These are phyloP conservation scores for Trididemnum nubilum DNA, from an alignment of 23 tunicate genomes.

Conservation along the genomic window DNA sequence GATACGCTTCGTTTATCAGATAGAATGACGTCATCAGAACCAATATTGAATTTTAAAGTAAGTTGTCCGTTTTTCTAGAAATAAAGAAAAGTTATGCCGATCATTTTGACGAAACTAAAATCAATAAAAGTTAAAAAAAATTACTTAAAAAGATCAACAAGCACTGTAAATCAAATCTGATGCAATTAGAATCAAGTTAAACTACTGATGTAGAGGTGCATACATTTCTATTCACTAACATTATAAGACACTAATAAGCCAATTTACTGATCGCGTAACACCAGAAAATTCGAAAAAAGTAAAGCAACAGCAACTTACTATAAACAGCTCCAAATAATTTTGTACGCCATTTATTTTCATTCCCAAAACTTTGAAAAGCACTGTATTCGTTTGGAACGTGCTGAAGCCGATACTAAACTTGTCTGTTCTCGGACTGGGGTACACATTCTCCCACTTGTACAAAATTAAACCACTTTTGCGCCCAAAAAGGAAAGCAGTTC, in stretches of 20 bases:
- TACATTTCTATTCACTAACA: too few species aligned
- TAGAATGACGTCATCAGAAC: conserved; percentile 31
- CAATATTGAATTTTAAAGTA: conserved; percentile 61
- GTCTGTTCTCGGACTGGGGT: conserved; percentile 72
- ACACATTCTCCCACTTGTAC: conserved; percentile 55
- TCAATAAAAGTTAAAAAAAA: too few species aligned
- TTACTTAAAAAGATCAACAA: too few species aligned
- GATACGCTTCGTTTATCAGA: conserved; percentile 39
- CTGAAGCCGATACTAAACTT: conserved; percentile 51
- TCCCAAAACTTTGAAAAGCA: conserved; percentile 48
- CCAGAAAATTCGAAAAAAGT: too few species aligned
- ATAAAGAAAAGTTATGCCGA: too few species aligned
- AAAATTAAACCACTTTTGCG: conserved; percentile 49
- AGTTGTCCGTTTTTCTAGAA: conserved; percentile 67
- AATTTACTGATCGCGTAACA: too few species aligned
- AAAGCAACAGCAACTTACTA: too few species aligned
- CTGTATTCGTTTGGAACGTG: conserved; percentile 51
- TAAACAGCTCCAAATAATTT: conserved; percentile 54
- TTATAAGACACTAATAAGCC: too few species aligned
- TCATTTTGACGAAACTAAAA: too few species aligned
- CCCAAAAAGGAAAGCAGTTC: conserved; percentile 50
- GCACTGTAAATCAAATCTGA: too few species aligned
- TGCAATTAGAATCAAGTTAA: too few species aligned
- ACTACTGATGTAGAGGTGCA: too few species aligned
- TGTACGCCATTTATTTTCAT: background rate